A percentile compares a stretch with the other conserved stretches of the same genome.
Conservation (phyloP, 2,113 vertebrate species). For the Chitala chitala region DNA sequence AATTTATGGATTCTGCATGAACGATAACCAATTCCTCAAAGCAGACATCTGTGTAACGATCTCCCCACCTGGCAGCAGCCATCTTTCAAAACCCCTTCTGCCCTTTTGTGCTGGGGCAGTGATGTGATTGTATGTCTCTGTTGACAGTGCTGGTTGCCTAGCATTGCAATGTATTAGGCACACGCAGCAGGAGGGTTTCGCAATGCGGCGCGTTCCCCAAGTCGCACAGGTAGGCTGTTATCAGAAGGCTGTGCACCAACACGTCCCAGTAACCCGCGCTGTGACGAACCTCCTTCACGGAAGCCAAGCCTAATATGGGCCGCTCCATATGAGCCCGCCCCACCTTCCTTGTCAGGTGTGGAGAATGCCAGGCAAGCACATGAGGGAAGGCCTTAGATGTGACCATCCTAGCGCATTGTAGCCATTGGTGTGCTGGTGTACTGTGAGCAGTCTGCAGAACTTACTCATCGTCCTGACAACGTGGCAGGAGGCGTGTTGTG, state of each 20-base stretch:
- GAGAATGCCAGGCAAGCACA: background rate
- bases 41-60: too few relatives aligned
- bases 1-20: too few relatives aligned
- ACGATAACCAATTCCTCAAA: too few relatives aligned
- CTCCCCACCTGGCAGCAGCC: background rate
- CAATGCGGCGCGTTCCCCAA: conserved; percentile 21
- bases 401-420: too few relatives aligned
- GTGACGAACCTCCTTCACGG: background rate
- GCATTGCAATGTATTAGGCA: conserved; percentile 31
- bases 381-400: too few relatives aligned
- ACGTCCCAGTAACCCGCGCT: background rate
- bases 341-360: background rate
- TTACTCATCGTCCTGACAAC: too few relatives aligned
- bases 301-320: background rate
- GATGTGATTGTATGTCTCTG: conserved; percentile 2
- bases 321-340: too few relatives aligned
- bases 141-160: conserved; percentile 32
- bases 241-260: background rate
- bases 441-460: too few relatives aligned
- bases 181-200: conserved; percentile 7
- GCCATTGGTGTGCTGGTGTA: too few relatives aligned
- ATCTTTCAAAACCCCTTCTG: background rate
- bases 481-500: too few relatives aligned
- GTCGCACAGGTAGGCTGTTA: background rate
- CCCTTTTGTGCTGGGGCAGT: background rate